phyloP scores from a whole-genome alignment of 2,113 vertebrate genomes.

The Laticauda colubrina region DNA sequence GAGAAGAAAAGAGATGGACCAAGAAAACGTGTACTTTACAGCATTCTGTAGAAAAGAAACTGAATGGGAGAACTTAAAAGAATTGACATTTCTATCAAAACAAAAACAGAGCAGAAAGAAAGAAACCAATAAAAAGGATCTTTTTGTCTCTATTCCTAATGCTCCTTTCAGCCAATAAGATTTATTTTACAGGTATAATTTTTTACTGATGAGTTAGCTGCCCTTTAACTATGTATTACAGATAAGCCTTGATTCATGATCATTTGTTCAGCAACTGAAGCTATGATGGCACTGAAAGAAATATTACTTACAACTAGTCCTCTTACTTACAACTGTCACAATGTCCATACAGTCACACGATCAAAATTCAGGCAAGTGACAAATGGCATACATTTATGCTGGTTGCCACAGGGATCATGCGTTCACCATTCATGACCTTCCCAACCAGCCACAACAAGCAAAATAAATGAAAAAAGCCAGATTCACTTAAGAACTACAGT shows the following conservation, averaged over 20 bases:
- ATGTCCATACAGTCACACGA: too few species aligned
- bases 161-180: neutral
- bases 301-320: neutral
- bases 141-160: neutral
- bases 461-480: neutral
- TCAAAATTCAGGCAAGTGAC: neutral
- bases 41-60: neutral
- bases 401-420: neutral
- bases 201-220: neutral
- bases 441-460: neutral
- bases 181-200: neutral
- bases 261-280: neutral
- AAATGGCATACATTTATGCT: neutral
- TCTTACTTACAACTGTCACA: neutral
- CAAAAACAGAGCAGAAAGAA: neutral
- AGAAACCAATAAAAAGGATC: neutral
- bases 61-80: neutral
- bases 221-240: neutral
- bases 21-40: neutral
- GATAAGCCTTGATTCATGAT: neutral
- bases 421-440: neutral
- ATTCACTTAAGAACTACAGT: neutral
- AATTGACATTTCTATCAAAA: neutral
- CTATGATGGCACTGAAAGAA: neutral
- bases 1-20: neutral